A percentile compares a stretch with the other conserved stretches of the same genome.
Conservation (phyloP, 2,797 vertebrate genomes). For the Sciurus carolinensis region DNA sequence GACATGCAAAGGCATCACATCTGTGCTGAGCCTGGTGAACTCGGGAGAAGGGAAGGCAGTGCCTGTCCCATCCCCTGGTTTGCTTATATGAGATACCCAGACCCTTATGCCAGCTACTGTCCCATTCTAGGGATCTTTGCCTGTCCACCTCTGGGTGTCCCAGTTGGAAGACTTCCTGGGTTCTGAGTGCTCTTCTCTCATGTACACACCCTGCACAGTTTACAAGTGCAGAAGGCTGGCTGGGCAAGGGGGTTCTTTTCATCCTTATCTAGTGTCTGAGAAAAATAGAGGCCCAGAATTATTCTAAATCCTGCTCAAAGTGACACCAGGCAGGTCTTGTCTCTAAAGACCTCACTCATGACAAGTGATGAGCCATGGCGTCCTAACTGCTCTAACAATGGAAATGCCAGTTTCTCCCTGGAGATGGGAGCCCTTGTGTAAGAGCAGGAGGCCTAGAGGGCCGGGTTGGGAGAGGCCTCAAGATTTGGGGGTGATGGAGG, state of each 20-base stretch:
- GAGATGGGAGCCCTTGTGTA: neutral
- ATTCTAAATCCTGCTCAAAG: neutral
- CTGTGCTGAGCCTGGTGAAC: neutral
- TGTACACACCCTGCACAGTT: neutral
- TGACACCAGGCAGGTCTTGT: no score
- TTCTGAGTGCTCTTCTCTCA: neutral
- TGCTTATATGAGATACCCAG: neutral
- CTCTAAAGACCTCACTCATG: neutral
- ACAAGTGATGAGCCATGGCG: neutral
- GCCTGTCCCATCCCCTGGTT: neutral
- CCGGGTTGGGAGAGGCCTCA: neutral
- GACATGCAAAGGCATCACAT: neutral
- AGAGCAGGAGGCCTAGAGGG: neutral
- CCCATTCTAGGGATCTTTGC: neutral
- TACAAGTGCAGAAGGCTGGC: neutral
- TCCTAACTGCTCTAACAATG: neutral
- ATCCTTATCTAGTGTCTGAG: neutral
- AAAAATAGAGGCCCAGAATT: neutral
- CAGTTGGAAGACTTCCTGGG: neutral
- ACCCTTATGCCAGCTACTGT: neutral
- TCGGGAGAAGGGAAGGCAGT: neutral
- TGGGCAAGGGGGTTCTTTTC: no score
- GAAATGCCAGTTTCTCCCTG: neutral
- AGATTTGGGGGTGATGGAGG: neutral
- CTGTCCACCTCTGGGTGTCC: neutral